Base-by-base conservation (phyloP, 1,140 invertebrate genomes). In the Drosophila repleta region DNA sequence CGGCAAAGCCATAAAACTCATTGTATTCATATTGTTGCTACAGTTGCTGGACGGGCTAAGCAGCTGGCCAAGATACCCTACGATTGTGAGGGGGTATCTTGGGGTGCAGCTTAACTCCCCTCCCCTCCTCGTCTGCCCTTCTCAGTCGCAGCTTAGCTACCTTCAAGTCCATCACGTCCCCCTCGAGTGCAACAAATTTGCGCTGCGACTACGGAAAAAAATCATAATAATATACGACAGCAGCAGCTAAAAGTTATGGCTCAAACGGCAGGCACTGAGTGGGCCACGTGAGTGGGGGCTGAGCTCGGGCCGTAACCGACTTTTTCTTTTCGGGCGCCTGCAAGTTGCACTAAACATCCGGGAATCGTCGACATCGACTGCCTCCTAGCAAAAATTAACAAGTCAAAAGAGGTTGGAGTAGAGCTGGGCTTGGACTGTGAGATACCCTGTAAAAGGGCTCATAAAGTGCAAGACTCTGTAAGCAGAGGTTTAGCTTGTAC, bases 311-410 rank as follows among this genome's bases (percentile, higher is more conserved):
- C 29, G 57, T 37, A 32, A 57, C 52, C 15, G 52, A 68, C 26
- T 29, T 29, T 24, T 48, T 51, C 45, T 18, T 64, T 65, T 64
- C 43, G 48, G 48, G 29, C n/a, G 15, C 17, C 37, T 24, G 69
- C 63, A 46, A 66, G 37, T 81, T 81, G 79, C 74, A 74, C 79
- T 81, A 81, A 81, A 81, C 79, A 81, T 81, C 79, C 79, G 79
- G 79, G 74, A 62, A 70, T 60, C 65, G 57, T 65, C 45, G 63
- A 64, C 64, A 63, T 46, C 76, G 37, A 57, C 53, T 35, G 26
- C 49, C 37, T 70, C 70, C 78, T 83, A 74, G 66, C 79, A 64
- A 74, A 74, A 77, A 82, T 79, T 83, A 83, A 60, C 17, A 46
- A 26, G 11, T 35, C 51, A 21, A 32, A 37, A 13, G 3, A 13